Evolutionary conservation across 2,888 invertebrate species (phyloP).

Genomic region (Brachypalpus laphriformis): DNA sequence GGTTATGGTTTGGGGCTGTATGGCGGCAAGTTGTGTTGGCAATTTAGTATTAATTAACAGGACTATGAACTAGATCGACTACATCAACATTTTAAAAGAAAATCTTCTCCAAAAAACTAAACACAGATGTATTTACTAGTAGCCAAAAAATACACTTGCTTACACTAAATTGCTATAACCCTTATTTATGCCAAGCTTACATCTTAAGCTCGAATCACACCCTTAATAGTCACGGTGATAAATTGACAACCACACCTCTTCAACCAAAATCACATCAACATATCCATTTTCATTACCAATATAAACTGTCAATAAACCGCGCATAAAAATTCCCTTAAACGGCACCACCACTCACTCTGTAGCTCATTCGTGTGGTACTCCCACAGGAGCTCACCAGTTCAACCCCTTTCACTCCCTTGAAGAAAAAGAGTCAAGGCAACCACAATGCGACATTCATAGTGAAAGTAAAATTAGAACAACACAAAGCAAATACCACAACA

Average conservation of each 20-base stretch:
- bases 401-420: constrained; percentile 49
- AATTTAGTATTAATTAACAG: too few relatives aligned
- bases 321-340: constrained; percentile 72
- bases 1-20: too few relatives aligned
- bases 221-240: constrained; percentile 27
- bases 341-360: neutral
- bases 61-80: too few relatives aligned
- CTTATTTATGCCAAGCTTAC: neutral
- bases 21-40: too few relatives aligned
- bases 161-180: neutral
- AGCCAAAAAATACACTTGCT: neutral
- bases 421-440: constrained; percentile 38
- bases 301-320: constrained; percentile 73
- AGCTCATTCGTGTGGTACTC: constrained; percentile 19
- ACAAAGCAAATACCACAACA: constrained; percentile 56
- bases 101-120: too few relatives aligned
- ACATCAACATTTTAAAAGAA: too few relatives aligned
- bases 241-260: constrained; percentile 77
- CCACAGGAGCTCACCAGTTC: constrained; percentile 50
- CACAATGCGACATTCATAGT: constrained; percentile 63
- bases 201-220: constrained; percentile 34
- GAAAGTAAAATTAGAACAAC: constrained; percentile 63
- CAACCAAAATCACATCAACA: constrained; percentile 80
- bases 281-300: constrained; percentile 73
- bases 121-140: too few relatives aligned